Evolutionary conservation across 2,888 invertebrate species (phyloP), one percentile per base, ranked within the genome.

Genomic region (Marronus borbonicus): DNA sequence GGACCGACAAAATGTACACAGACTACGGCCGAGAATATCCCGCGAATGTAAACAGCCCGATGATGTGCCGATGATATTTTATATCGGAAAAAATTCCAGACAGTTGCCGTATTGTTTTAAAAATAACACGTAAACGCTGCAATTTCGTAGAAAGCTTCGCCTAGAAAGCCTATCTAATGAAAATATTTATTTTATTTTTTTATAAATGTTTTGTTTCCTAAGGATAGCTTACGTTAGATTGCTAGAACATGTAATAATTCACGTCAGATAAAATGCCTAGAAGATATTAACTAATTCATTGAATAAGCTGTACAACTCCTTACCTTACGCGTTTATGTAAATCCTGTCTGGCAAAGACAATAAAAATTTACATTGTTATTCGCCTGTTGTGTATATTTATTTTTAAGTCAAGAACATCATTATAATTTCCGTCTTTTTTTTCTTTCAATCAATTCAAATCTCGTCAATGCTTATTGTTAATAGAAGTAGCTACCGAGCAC

Each of bases 31-130:
- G 24, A 74, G 44, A 74, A 74, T 74, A 74, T 31, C 49, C 60
- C 24, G 17, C 60, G 62, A 60, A 74, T 74, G 44, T 74, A 74
- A 74, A 74, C 72, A 74, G 24, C 8, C 60, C n/a, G 44, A 74
- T 60, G 62, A 74, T 68, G 68, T 50, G 68, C 28, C 24, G 24
- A 50, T 74, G 60, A 74, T 74, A 24, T 44, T 74, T 60, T 60
- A 74, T 55, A 60, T 68, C 31, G 50, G 50, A 36, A 60, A 74
- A 74, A 60, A 60, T 74, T 60, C 36, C 62, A 68, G 68, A 50
- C 50, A 14, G 28, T 20, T 24, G 49, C 50, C 14, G 50, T 52
- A 68, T 68, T 68, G 50, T 68, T 68, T 50, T 28, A 50, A 68
- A 68, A 68, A 68, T 68, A 68, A 50, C 28, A 14, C 20, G 2